Conservation (phyloP, 2,888 invertebrate genomes). For the Oasisia sp. region DNA sequence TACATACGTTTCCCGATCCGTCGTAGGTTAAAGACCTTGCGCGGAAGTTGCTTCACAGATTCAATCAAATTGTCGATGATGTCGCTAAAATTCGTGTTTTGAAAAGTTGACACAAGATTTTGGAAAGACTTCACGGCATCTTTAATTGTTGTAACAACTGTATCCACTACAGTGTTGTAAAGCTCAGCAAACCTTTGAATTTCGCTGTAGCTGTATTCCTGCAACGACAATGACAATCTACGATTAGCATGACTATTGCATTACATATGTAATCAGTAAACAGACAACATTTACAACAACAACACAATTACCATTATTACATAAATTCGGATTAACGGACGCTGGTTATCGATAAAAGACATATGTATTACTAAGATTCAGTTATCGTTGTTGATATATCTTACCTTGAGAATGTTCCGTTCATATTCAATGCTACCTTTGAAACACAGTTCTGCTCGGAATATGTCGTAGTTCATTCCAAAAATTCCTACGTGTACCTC, state of each 20-base stretch:
- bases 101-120: background rate
- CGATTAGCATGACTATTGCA: too few relatives aligned
- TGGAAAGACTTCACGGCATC: slow-evolving; percentile 20
- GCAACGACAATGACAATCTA: too few relatives aligned
- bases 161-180: background rate
- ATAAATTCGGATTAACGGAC: too few relatives aligned
- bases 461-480: background rate
- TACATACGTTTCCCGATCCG: background rate
- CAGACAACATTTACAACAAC: too few relatives aligned
- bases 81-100: slow-evolving; percentile 14
- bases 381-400: background rate
- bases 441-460: background rate
- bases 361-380: too few relatives aligned
- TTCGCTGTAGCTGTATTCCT: background rate
- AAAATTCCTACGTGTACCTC: background rate
- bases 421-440: background rate
- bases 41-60: slow-evolving; percentile 19
- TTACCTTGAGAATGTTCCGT: background rate
- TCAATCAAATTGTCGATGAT: background rate
- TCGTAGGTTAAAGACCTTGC: slow-evolving; percentile 18
- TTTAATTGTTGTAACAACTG: slow-evolving; percentile 6
- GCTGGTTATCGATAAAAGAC: too few relatives aligned
- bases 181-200: slow-evolving; percentile 4
- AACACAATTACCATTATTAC: too few relatives aligned
- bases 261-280: too few relatives aligned